Evolutionary conservation across 2,113 vertebrate species (phyloP).

Genomic region (Eidolon helvum): DNA sequence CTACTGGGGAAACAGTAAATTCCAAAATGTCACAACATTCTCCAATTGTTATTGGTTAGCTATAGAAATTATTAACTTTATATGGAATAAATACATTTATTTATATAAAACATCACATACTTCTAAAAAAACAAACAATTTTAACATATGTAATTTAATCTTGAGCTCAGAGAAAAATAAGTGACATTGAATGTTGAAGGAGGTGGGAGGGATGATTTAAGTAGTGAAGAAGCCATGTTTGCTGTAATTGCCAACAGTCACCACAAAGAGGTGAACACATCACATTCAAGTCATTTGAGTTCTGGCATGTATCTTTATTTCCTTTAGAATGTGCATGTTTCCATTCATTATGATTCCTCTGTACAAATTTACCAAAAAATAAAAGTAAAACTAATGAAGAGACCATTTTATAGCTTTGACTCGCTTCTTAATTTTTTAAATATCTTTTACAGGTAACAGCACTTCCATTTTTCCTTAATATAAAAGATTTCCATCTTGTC

Average conservation of each 20-base stretch:
- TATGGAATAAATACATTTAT: background rate
- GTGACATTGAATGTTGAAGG: rapidly evolving
- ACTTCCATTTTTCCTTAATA: background rate
- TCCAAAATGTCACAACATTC: background rate
- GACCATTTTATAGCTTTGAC: background rate
- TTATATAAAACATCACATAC: background rate
- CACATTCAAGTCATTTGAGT: background rate
- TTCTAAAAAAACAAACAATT: background rate
- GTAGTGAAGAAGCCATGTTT: rapidly evolving
- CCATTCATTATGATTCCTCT: background rate
- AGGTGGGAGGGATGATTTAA: background rate
- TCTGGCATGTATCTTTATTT: background rate
- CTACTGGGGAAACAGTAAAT: background rate
- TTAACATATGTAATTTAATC: background rate
- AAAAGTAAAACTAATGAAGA: background rate
- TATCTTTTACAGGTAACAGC: background rate
- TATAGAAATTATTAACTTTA: background rate
- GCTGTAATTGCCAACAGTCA: background rate
- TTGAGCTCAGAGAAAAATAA: background rate
- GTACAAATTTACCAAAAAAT: background rate
- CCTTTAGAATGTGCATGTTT: background rate
- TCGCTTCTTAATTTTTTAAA: background rate
- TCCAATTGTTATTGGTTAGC: background rate
- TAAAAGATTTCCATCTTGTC: background rate
- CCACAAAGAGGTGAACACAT: slow-evolving; percentile 56